Conservation (phyloP, 30 jellyfish, hydroid and myxozoan genomes). For the Pseudorhiza aurosa region DNA sequence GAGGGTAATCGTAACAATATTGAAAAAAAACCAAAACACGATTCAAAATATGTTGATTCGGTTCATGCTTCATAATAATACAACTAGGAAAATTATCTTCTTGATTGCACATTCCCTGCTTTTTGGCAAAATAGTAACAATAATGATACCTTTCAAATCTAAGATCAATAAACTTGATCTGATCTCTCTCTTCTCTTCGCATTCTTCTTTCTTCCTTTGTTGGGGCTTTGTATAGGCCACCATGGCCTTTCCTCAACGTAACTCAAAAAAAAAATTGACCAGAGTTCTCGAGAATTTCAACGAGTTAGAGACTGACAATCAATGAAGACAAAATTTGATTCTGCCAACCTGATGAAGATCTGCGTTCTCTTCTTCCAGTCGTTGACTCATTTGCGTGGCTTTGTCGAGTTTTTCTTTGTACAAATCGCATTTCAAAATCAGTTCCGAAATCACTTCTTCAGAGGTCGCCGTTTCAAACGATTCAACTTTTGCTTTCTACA, state of each 20-base stretch:
- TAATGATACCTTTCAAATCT: too few species aligned
- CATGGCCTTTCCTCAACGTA: too few species aligned
- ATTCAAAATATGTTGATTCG: not conserved
- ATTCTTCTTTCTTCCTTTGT: too few species aligned
- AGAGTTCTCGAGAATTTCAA: too few species aligned
- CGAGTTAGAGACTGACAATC: too few species aligned
- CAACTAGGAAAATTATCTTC: not conserved
- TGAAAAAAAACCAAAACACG: not conserved
- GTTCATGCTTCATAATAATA: not conserved
- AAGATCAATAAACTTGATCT: too few species aligned
- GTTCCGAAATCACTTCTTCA: conserved; percentile 19
- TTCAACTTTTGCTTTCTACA: not conserved
- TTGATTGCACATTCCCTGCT: not conserved
- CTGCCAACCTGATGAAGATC: conserved; percentile 1
- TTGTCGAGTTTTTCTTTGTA: not conserved
- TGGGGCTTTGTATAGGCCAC: too few species aligned
- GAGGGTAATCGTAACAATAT: not conserved
- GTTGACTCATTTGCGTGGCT: not conserved
- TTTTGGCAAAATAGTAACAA: not conserved
- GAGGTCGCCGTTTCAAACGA: not conserved
- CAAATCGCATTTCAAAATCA: conserved; percentile 1
- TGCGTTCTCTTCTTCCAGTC: not conserved
- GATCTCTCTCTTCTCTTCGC: too few species aligned
- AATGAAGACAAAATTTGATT: too few species aligned
- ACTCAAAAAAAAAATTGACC: too few species aligned